phyloP scores from a whole-genome alignment of 2,888 invertebrate species.

The Strigamia transsilvanica region DNA sequence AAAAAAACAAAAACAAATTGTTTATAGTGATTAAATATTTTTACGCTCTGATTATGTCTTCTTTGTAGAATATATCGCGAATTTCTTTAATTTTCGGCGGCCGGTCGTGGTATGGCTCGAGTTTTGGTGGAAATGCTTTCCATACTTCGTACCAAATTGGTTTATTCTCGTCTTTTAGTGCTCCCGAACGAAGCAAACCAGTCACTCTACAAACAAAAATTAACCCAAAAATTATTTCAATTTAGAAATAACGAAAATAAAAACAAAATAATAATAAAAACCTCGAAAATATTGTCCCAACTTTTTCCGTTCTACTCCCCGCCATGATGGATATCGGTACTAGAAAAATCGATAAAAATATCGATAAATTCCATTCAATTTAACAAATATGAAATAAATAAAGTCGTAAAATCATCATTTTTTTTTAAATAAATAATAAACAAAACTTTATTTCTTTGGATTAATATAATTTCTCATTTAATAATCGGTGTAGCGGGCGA shows the following conservation, averaged over 20 bases:
- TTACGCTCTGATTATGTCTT: constrained; percentile 87
- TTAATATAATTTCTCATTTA: too few relatives aligned
- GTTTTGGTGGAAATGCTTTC: constrained; percentile 85
- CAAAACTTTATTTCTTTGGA: too few relatives aligned
- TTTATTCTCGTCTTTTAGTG: constrained; percentile 79
- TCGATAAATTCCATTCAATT: too few relatives aligned
- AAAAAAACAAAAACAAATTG: background rate
- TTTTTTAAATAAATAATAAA: too few relatives aligned
- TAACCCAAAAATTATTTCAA: background rate
- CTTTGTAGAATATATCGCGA: constrained; percentile 79
- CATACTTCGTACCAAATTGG: constrained; percentile 96
- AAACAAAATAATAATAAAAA: background rate
- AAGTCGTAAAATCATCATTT: too few relatives aligned
- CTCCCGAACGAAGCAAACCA: constrained; percentile 81
- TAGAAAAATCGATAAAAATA: too few relatives aligned
- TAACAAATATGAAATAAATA: too few relatives aligned
- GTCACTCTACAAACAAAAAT: constrained; percentile 69
- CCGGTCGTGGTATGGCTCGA: constrained; percentile 80
- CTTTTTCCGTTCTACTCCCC: too few relatives aligned
- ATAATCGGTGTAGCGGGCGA: too few relatives aligned
- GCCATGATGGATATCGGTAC: too few relatives aligned
- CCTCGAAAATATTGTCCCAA: too few relatives aligned
- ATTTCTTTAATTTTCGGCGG: constrained; percentile 71
- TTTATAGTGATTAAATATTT: constrained; percentile 59
- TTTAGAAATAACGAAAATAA: background rate